phyloP scores from a whole-genome alignment of 2,797 vertebrate species.

The Pygocentrus nattereri region DNA sequence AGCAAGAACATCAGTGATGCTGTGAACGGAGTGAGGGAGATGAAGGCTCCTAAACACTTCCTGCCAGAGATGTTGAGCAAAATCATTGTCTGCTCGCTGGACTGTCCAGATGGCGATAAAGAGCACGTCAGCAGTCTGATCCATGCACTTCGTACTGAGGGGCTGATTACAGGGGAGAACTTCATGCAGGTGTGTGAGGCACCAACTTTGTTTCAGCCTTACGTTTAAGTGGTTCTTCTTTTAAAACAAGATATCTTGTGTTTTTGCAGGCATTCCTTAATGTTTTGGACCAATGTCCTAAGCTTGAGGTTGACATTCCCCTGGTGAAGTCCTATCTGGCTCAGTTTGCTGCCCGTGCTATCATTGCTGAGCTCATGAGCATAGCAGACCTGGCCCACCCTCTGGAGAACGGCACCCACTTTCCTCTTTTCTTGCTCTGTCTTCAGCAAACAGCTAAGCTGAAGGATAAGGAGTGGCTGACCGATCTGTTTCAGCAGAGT shows the following conservation, averaged over 20 bases:
- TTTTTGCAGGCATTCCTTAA: conserved; percentile 86
- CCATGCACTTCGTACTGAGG: conserved; percentile 89
- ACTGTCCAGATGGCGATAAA: conserved; percentile 92
- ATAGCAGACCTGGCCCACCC: conserved; percentile 95
- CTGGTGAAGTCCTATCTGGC: conserved; percentile 98
- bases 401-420: conserved; percentile 96
- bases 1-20: conserved; percentile 90
- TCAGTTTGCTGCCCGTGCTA: conserved; percentile 94
- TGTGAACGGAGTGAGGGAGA: conserved; percentile 88
- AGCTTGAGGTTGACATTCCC: conserved; percentile 94
- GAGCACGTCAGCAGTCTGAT: conserved; percentile 93
- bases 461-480: conserved; percentile 95
- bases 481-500: conserved; percentile 95
- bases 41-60: conserved; percentile 96
- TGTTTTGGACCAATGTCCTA: conserved; percentile 97
- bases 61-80: conserved; percentile 97
- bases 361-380: conserved; percentile 95
- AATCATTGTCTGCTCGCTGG: conserved; percentile 90
- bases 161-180: conserved; percentile 93
- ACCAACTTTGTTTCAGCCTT: neutral
- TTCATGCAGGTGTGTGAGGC: conserved; percentile 90
- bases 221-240: neutral
- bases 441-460: conserved; percentile 96
- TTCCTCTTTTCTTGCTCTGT: conserved; percentile 98
- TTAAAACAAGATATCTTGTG: too few species aligned